phyloP scores from a whole-genome alignment of 2,113 vertebrate genomes.

The Callithrix jacchus region DNA sequence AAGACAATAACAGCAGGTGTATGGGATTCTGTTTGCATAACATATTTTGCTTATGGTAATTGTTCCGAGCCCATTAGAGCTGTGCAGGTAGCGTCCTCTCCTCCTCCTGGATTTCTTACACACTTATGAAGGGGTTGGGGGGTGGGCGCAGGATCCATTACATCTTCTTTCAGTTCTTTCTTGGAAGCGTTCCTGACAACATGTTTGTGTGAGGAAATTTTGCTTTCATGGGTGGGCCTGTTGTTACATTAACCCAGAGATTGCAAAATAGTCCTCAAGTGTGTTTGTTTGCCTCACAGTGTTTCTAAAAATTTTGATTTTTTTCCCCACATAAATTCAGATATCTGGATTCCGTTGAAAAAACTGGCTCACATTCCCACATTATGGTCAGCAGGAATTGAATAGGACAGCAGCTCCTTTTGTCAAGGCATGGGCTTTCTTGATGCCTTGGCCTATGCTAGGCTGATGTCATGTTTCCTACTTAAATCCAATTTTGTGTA shows the following conservation, averaged over 20 bases:
- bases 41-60: conserved; percentile 66
- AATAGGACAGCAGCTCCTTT: neutral
- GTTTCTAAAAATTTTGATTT: neutral
- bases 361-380: neutral
- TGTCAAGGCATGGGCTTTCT: neutral
- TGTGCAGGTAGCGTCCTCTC: conserved; percentile 42
- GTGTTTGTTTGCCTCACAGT: neutral
- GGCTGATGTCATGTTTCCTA: neutral
- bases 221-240: neutral
- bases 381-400: neutral
- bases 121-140: neutral
- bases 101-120: conserved; percentile 19
- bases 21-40: conserved; percentile 57
- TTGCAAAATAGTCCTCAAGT: conserved; percentile 20
- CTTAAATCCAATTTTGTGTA: neutral
- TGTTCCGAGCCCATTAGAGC: neutral
- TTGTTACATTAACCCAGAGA: conserved; percentile 15
- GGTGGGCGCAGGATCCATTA: neutral
- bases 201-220: neutral
- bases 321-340: neutral
- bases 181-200: neutral
- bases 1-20: conserved; percentile 63
- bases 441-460: neutral
- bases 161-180: neutral
- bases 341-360: neutral